Percentiles rank a stretch among this genome's conserved stretches.
These are phyloP conservation scores for Drosophila bipectinata DNA, from an alignment of 1,140 invertebrate genomes.

Conservation along the genomic window DNA sequence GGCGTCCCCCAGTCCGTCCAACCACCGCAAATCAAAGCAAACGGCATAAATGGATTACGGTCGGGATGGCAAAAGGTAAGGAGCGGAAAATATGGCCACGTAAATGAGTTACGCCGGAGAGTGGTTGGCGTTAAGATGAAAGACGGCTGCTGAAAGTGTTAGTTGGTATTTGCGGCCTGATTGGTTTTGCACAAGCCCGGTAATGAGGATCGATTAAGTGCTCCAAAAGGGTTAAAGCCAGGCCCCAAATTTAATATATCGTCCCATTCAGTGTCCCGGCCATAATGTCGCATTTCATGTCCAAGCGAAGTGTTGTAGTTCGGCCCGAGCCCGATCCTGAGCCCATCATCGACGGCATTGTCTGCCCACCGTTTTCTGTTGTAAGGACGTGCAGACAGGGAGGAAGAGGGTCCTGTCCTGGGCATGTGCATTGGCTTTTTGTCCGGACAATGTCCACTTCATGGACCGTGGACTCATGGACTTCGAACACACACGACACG, in stretches of 20 bases:
- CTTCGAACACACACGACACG: constrained; percentile 15
- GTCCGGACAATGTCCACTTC: constrained; percentile 69
- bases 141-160: constrained; percentile 31
- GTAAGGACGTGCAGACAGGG: constrained; percentile 25
- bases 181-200: constrained; percentile 29
- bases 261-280: background rate
- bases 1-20: background rate
- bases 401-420: background rate
- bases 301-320: constrained; percentile 4
- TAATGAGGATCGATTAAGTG: background rate
- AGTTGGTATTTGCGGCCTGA: constrained; percentile 26
- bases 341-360: constrained; percentile 60
- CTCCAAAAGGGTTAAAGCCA: background rate
- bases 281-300: constrained; percentile 11
- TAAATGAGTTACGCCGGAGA: constrained; percentile 65
- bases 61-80: constrained; percentile 25
- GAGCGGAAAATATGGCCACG: constrained; percentile 58
- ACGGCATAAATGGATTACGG: constrained; percentile 74
- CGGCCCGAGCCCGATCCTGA: background rate
- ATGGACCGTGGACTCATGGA: constrained; percentile 52
- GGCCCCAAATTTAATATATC: background rate
- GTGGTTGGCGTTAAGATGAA: constrained; percentile 2
- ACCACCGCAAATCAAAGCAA: constrained; percentile 68
- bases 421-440: constrained; percentile 65
- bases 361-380: constrained; percentile 58